phyloP scores from a whole-genome alignment of 2,888 invertebrate species.

The Clanis bilineata region DNA sequence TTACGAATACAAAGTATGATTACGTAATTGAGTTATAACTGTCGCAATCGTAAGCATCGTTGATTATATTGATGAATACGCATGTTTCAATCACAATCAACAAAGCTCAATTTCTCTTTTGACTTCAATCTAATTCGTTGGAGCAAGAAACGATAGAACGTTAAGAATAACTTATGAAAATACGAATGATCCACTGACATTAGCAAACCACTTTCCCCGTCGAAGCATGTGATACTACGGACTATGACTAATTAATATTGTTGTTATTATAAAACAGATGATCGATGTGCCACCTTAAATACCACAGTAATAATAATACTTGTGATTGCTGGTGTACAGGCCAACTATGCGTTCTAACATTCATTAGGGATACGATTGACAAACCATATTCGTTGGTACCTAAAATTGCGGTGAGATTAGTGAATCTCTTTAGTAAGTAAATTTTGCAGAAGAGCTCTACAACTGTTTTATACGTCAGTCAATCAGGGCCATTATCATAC shows the following conservation, averaged over 20 bases:
- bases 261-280: no score
- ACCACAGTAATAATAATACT: not conserved
- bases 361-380: not conserved
- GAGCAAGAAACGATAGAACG: no score
- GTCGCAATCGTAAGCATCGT: not conserved
- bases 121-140: no score
- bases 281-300: no score
- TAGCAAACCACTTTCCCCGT: not conserved
- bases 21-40: constrained; percentile 22
- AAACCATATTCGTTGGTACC: not conserved
- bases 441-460: no score
- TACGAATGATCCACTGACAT: not conserved
- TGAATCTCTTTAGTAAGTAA: no score
- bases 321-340: not conserved
- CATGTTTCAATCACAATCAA: not conserved
- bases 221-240: not conserved
- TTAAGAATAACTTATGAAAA: not conserved
- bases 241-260: no score
- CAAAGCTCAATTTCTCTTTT: no score
- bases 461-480: no score
- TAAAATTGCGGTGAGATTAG: not conserved
- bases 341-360: not conserved
- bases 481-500: no score
- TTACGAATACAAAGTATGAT: constrained; percentile 18
- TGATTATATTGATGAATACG: not conserved